Conservation (phyloP, 2,113 vertebrate species). For the Cynopterus brachyotis region DNA sequence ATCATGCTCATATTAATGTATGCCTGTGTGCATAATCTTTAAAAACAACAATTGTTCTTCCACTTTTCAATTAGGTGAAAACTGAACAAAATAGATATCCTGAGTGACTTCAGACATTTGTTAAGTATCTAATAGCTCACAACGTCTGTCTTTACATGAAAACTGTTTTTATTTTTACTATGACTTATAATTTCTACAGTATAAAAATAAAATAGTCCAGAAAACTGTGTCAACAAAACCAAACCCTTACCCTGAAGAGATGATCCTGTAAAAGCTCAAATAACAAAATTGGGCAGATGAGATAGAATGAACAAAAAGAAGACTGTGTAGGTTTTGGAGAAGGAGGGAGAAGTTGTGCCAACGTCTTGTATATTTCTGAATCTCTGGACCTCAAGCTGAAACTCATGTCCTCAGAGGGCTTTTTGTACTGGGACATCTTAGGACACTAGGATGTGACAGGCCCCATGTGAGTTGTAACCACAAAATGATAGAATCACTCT, state of each 20-base stretch:
- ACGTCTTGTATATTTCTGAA: neutral
- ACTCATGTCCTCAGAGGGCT: neutral
- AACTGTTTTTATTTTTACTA: neutral
- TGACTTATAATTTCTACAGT: neutral
- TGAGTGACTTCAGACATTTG: constrained; percentile 23
- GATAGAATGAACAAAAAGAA: neutral
- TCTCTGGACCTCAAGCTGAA: neutral
- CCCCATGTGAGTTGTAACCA: neutral
- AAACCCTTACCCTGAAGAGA: neutral
- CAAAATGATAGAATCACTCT: neutral
- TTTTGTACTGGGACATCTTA: neutral
- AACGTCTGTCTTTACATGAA: neutral
- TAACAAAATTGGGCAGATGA: neutral
- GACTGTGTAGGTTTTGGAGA: neutral
- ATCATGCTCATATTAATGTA: neutral
- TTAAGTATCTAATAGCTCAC: neutral
- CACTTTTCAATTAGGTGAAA: constrained; percentile 25
- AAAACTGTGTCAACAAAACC: neutral
- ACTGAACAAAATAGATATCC: neutral
- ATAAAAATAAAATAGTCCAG: neutral
- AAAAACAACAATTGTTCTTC: neutral
- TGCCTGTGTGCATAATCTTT: neutral
- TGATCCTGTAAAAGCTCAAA: neutral
- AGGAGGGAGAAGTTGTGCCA: neutral
- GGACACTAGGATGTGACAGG: neutral